Conservation (phyloP, 2,888 invertebrate genomes). For the Prostheceraeus crozeri region DNA sequence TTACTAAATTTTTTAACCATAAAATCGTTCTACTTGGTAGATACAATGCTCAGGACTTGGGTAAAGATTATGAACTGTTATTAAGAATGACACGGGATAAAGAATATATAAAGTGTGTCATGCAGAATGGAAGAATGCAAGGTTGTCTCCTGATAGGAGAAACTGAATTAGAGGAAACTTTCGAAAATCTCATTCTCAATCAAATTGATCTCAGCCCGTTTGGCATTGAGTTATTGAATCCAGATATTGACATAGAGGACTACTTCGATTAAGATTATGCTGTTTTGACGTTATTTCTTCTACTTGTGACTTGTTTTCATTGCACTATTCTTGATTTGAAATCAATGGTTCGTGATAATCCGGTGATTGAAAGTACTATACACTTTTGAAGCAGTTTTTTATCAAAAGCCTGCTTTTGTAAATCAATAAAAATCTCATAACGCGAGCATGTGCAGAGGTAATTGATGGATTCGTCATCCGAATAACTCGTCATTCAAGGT, state of each 20-base stretch:
- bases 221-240: conserved; percentile 85
- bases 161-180: conserved; percentile 91
- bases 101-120: conserved; percentile 71
- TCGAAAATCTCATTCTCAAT: conserved; percentile 92
- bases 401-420: too few relatives aligned
- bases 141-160: conserved; percentile 93
- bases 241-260: conserved; percentile 92
- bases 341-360: too few relatives aligned
- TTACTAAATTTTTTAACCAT: conserved; percentile 84
- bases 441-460: too few relatives aligned
- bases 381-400: too few relatives aligned
- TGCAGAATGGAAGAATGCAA: conserved; percentile 73
- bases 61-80: conserved; percentile 68
- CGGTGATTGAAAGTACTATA: too few relatives aligned
- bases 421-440: too few relatives aligned
- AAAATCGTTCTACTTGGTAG: conserved; percentile 63
- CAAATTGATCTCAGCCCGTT: conserved; percentile 77
- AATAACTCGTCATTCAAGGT: too few relatives aligned
- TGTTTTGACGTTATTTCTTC: background rate
- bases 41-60: conserved; percentile 80
- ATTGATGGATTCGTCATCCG: too few relatives aligned
- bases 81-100: conserved; percentile 66
- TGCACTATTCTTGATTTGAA: background rate
- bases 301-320: background rate
- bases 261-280: conserved; percentile 76